Base-by-base conservation (phyloP, 1,140 invertebrate species). In the Penaeus chinensis region DNA sequence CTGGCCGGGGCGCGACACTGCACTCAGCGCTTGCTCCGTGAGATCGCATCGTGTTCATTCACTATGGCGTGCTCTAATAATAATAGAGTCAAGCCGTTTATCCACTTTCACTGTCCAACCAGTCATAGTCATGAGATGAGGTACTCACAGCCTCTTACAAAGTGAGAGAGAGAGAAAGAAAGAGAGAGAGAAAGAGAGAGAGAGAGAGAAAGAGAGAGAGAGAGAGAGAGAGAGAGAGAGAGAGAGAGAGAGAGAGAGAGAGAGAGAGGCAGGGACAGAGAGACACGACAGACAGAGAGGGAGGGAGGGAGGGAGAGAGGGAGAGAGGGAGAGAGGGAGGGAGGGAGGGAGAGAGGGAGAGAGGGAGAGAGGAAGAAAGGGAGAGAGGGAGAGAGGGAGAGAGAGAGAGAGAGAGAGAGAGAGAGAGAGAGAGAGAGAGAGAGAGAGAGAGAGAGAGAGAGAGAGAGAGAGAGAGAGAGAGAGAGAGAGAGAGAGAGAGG, bases 191-290 rank as follows among this genome's bases (percentile, higher is more conserved):
- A n/a, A n/a, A n/a, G n/a, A n/a, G n/a, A n/a, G n/a, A n/a, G n/a
- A n/a, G n/a, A n/a, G n/a, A n/a, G n/a, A n/a, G n/a, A n/a, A n/a
- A n/a, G n/a, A n/a, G n/a, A n/a, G n/a, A n/a, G n/a, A n/a, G n/a
- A n/a, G n/a, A n/a, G 63, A 65, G 63, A 65, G 63, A 65, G 63
- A 65, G 63, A 65, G 63, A 65, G 63, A 65, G 63, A 65, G 63
- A 65, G 63, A 65, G 63, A 65, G 63, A 65, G 63, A 65, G 63
- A 65, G 63, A 65, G 63, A 65, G 63, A 65, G 63, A 65, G 63
- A 65, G n/a, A n/a, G n/a, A n/a, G n/a, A n/a, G 63, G n/a, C 16
- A 65, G 63, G n/a, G 63, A 65, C 16, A 65, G 63, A 65, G 63
- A 65, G 63, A n/a, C 16, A n/a, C 16, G 63, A n/a, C 16, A 65